Evolutionary conservation across 1,140 invertebrate species (phyloP), one percentile per base, ranked within the genome.

Genomic region (Trissolcus basalis): DNA sequence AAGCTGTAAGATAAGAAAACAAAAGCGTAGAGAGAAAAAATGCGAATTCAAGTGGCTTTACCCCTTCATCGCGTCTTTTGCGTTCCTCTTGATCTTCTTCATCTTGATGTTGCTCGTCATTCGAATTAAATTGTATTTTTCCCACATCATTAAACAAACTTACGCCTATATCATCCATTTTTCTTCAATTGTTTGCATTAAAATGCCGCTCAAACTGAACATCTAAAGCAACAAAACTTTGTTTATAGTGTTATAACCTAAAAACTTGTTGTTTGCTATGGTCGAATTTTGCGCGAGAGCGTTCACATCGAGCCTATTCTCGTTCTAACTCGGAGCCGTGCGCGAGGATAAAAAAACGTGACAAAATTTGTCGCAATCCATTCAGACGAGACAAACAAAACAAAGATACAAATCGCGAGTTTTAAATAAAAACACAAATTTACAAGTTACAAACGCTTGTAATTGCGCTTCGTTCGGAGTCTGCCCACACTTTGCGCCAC

Each of bases 241-340:
- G 84, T 86, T 87, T 86, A 87, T 87, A 86, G 81, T 79, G 64
- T 72, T 85, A 86, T 87, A 87, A 87, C 86, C 86, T 87, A 83
- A 77, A 72, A 41, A 50, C 11, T 43, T 36, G 1, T 6, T 53
- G 45, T 19, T 47, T 58, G 47, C 49, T 56, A 27, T 41, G 16
- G 12, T 9, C 3, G 9, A 11, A 9, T 11, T 11, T 39, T 39
- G 9, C n/a, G 36, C 36, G 36, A n/a, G 36, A 39, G 36, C 36
- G n/a, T 11, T 39, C n/a, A 39, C 36, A 11, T 39, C 36, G 9
- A 39, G 9, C n/a, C 36, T 1, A 4, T 11, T 39, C 3, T n/a
- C 9, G n/a, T 4, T 39, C 36, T 8, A 9, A 39, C 9, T n/a
- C 1, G 3, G 9, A 11, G 9, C 9, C 9, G 9, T 9, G 9